These are phyloP conservation scores for Macrophya annulata DNA, from an alignment of 2,888 invertebrate genomes.

Conservation along the genomic window DNA sequence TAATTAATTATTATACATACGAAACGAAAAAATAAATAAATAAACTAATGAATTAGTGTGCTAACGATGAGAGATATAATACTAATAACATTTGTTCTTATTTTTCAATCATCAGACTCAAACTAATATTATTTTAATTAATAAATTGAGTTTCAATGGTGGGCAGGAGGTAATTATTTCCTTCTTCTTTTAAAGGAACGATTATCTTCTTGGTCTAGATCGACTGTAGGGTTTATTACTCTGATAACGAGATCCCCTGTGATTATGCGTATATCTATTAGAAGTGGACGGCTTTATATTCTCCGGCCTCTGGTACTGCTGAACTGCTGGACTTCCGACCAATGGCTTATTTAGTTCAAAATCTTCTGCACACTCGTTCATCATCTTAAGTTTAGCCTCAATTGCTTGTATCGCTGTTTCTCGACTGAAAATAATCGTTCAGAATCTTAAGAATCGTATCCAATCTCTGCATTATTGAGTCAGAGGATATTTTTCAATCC, in stretches of 20 bases:
- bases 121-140: conserved; percentile 1
- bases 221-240: conserved; percentile 76
- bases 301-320: conserved; percentile 84
- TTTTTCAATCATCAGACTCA: not conserved
- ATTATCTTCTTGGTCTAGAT: conserved; percentile 76
- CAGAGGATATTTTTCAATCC: not conserved
- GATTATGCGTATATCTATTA: conserved; percentile 68
- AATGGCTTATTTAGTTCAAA: conserved; percentile 88
- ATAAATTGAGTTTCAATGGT: conserved; percentile 24
- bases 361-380: conserved; percentile 87
- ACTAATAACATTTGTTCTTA: conserved; percentile 11
- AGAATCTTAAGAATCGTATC: not conserved
- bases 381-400: conserved; percentile 91
- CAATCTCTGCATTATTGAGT: not conserved
- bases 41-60: conserved; percentile 42
- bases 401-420: conserved; percentile 93
- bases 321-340: conserved; percentile 85
- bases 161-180: conserved; percentile 23
- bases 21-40: conserved; percentile 32
- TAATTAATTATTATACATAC: not conserved
- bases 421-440: conserved; percentile 81
- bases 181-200: not conserved
- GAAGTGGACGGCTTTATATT: conserved; percentile 77
- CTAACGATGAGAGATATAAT: conserved; percentile 23
- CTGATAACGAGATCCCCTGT: conserved; percentile 70